A percentile compares a stretch with the other conserved stretches of the same genome.
Conservation (phyloP, 2,888 invertebrate genomes). For the Bimastos eiseni region DNA sequence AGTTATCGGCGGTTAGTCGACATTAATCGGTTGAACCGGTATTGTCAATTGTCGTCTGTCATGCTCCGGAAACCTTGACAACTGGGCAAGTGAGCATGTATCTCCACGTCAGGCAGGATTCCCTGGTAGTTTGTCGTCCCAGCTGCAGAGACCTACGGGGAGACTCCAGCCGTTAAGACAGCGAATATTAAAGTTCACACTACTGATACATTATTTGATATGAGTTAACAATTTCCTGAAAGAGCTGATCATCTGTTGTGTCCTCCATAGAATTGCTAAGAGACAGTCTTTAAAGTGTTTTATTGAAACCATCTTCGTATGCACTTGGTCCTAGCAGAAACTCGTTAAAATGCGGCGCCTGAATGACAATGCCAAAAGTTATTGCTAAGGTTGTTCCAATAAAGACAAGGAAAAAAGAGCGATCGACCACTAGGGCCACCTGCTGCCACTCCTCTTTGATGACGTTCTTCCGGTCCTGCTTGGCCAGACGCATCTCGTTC, state of each 20-base stretch:
- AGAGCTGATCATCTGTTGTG: not conserved
- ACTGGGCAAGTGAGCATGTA: too few species aligned
- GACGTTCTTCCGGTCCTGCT: constrained; percentile 75
- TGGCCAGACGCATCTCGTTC: not conserved
- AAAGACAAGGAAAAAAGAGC: constrained; percentile 65
- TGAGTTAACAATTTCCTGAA: not conserved
- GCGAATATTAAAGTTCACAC: too few species aligned
- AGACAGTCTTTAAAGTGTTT: not conserved
- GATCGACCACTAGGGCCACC: constrained; percentile 78
- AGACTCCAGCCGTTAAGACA: too few species aligned
- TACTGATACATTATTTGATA: too few species aligned
- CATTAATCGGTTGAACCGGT: too few species aligned
- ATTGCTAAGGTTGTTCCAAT: constrained; percentile 63
- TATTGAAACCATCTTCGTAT: not conserved
- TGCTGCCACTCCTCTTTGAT: constrained; percentile 79
- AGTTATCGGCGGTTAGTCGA: too few species aligned
- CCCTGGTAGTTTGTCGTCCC: too few species aligned
- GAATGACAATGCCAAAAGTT: constrained; percentile 62
- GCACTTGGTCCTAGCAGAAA: constrained; percentile 31
- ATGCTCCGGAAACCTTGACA: too few species aligned
- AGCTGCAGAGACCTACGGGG: too few species aligned
- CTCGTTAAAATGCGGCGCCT: constrained; percentile 56
- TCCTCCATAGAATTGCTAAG: not conserved
- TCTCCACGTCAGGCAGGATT: too few species aligned
- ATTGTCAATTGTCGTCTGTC: too few species aligned